phyloP scores from a whole-genome alignment of 2,888 invertebrate genomes.

The Pogonocherus hispidulus region DNA sequence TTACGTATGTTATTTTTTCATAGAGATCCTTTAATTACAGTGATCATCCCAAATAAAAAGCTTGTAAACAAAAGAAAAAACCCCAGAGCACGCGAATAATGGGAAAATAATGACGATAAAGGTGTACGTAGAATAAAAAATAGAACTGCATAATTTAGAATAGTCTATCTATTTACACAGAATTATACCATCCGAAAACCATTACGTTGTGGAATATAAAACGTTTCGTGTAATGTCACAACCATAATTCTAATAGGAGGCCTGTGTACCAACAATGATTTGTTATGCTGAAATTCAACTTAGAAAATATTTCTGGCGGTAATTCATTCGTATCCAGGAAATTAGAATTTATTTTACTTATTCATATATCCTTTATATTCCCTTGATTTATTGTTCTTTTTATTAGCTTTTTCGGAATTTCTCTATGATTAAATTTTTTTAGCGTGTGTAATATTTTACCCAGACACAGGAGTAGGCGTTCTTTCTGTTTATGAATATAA shows the following conservation, averaged over 20 bases:
- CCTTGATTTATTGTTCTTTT: conserved; percentile 59
- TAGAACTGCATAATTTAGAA: no score
- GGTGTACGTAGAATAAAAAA: no score
- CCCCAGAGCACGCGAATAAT: no score
- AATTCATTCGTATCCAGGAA: conserved; percentile 60
- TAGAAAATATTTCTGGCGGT: conserved; percentile 60
- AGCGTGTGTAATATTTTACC: conserved; percentile 15
- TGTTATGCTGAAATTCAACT: conserved; percentile 52
- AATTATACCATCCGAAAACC: conserved; percentile 21
- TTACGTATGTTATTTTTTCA: no score
- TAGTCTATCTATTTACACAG: no score
- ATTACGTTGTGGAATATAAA: conserved; percentile 46
- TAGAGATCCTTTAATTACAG: no score
- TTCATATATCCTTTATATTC: conserved; percentile 47
- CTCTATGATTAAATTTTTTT: conserved; percentile 51
- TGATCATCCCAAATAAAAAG: no score
- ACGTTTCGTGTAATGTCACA: conserved; percentile 43
- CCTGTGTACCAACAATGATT: conserved; percentile 43
- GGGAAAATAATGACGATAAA: no score
- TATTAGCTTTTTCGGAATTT: conserved; percentile 56
- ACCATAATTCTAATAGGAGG: conserved; percentile 47
- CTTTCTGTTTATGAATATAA: conserved; percentile 10
- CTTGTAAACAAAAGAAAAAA: no score
- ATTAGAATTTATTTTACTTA: conserved; percentile 62
- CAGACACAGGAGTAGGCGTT: conserved; percentile 5